A percentile compares a stretch with the other conserved stretches of the same genome.
Conservation (phyloP, 2,113 vertebrate species). For the Pteropus alecto region DNA sequence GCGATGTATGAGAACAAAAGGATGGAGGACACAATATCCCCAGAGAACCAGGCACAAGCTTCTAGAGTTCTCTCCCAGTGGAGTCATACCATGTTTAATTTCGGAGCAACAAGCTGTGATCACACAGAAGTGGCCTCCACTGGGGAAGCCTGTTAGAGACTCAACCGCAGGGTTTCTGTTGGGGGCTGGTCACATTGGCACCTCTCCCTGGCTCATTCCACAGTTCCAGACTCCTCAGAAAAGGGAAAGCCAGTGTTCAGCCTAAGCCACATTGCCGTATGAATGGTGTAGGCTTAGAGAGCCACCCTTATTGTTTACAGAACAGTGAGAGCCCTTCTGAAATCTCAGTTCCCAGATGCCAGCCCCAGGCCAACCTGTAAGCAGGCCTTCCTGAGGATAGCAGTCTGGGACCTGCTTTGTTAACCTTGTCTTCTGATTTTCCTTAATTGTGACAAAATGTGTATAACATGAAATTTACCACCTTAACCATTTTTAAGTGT, state of each 20-base stretch:
- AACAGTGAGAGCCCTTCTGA: not conserved
- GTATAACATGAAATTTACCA: not conserved
- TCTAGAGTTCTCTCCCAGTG: not conserved
- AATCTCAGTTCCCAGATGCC: too few species aligned
- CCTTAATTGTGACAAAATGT: not conserved
- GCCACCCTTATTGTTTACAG: fast-evolving
- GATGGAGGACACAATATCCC: too few species aligned
- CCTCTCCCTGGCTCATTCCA: not conserved
- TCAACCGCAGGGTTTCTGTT: not conserved
- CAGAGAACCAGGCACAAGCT: not conserved
- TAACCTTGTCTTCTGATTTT: not conserved
- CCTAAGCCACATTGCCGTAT: fast-evolving
- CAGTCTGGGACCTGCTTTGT: not conserved
- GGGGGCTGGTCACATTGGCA: not conserved
- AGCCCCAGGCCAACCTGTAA: not conserved
- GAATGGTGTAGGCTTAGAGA: fast-evolving
- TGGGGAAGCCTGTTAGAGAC: not conserved
- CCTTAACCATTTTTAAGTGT: not conserved
- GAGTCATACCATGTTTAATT: not conserved
- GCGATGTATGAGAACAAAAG: not conserved
- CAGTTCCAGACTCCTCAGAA: not conserved
- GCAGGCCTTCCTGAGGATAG: not conserved
- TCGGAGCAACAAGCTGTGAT: fast-evolving
- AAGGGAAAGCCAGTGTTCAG: not conserved
- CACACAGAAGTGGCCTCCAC: fast-evolving